Conservation (phyloP, 2,888 invertebrate species). For the Paralinhomoeus sp. region DNA sequence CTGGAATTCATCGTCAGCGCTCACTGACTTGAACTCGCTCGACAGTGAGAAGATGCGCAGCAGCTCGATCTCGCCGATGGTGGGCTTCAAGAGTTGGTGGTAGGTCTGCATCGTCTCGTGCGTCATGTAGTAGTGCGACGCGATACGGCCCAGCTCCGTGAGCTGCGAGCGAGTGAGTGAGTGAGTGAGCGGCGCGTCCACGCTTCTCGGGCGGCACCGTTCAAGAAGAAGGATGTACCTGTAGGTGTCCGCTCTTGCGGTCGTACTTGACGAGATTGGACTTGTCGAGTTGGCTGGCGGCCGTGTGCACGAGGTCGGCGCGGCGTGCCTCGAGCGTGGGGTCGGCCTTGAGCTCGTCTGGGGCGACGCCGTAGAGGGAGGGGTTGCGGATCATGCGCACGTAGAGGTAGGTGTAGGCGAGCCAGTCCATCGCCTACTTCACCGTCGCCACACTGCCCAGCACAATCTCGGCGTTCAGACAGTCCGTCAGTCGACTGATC, state of each 20-base stretch:
- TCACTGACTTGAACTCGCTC: slow-evolving; percentile 57
- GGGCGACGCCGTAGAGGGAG: slow-evolving; percentile 56
- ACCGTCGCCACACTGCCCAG: slow-evolving; percentile 76
- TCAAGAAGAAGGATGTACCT: slow-evolving; percentile 26
- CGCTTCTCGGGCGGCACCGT: too few species aligned
- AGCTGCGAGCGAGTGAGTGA: slow-evolving; percentile 37
- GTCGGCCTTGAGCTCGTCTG: slow-evolving; percentile 44
- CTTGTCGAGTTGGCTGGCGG: slow-evolving; percentile 66
- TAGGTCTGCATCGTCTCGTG: slow-evolving; percentile 89
- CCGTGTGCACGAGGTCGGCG: slow-evolving; percentile 83
- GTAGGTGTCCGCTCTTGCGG: slow-evolving; percentile 62
- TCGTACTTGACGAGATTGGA: slow-evolving; percentile 88
- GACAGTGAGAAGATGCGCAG: slow-evolving; percentile 94
- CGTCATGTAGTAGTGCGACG: slow-evolving; percentile 93
- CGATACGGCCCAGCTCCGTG: slow-evolving; percentile 84
- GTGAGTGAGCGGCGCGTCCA: too few species aligned
- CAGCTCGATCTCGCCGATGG: slow-evolving; percentile 83
- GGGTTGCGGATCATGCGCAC: slow-evolving; percentile 79
- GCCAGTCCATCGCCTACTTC: slow-evolving; percentile 69
- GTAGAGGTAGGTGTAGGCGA: slow-evolving; percentile 87
- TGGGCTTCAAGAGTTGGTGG: slow-evolving; percentile 82
- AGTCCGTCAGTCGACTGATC: slow-evolving; percentile 70
- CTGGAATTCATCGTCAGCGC: too few species aligned
- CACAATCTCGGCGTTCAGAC: slow-evolving; percentile 91
- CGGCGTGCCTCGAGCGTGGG: slow-evolving; percentile 60